phyloP scores from a whole-genome alignment of 2,113 vertebrate species.

The Beaufortia kweichowensis region DNA sequence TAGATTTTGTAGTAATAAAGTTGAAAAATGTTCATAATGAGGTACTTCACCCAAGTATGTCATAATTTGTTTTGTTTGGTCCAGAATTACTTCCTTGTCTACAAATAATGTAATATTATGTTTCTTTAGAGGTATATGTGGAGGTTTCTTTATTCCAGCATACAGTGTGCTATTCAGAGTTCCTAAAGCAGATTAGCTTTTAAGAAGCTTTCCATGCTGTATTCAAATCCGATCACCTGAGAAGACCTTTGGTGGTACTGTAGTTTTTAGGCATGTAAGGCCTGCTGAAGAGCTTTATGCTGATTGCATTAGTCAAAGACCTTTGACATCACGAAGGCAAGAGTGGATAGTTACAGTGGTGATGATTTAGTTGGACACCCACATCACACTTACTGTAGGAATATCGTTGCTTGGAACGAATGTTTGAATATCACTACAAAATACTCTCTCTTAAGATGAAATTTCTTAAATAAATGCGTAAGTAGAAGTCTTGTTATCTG shows the following conservation, averaged over 20 bases:
- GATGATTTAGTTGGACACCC: no score
- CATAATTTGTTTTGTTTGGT: no score
- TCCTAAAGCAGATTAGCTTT: conserved; percentile 49
- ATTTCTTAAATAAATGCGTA: no score
- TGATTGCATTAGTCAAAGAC: neutral
- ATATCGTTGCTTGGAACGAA: neutral
- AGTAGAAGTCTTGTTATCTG: no score
- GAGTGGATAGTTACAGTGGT: no score
- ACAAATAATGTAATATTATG: no score
- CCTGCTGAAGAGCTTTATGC: conserved; percentile 9
- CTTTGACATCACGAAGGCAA: neutral
- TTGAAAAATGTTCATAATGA: no score
- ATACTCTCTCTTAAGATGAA: no score
- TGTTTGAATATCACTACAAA: neutral
- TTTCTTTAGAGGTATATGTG: neutral
- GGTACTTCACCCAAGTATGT: no score
- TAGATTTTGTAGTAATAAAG: conserved; percentile 30
- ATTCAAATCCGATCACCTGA: conserved; percentile 44
- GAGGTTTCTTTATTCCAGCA: conserved; percentile 17
- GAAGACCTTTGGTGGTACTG: conserved; percentile 37
- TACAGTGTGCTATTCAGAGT: conserved; percentile 31
- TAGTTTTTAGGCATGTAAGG: conserved; percentile 5
- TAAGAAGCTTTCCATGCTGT: conserved; percentile 55
- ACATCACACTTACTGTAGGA: no score
- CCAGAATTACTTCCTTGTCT: neutral